Evolutionary conservation across 2,113 vertebrate species (phyloP), one percentile per base, ranked within the genome.

Genomic region (Todiramphus chloris): DNA sequence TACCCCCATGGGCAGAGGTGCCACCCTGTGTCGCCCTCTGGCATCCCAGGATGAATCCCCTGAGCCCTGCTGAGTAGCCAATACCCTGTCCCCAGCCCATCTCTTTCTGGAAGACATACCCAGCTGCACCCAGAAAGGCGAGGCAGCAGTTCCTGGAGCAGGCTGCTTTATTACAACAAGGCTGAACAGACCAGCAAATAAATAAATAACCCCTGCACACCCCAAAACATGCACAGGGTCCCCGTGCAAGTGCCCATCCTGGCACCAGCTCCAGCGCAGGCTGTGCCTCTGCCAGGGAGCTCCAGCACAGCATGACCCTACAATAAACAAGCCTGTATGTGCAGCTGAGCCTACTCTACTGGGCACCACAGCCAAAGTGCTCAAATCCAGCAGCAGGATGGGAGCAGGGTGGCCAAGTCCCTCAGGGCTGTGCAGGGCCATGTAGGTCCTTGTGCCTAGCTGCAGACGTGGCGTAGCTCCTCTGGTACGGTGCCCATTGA

Each of bases 161-260:
- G 93, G 53, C 58, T 89, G 80, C 62, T 96, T 96, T 96, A 95
- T 97, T 94, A 81, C 44, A 92, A 75, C 41, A 56, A 72, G 84
- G 69, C 51, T 95, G 73, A 96, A 87, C 48, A 83, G 73, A 78
- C 46, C 39, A 43, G 86, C 56, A 88, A 87, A 78, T 90, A 90
- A 95, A 94, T 93, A 91, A 90, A 87, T 90, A 89, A 10, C 2
- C 0, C 63, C 41, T 31, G 10, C 41, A 63, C 85, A 35, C 37
- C 72, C 63, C 44, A 75, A 86, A 89, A 60, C 0, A 1, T 82
- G 75, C 79, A 31, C 66, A 72, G 51, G 64, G 46, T 75, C 39
- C 88, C 89, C 25, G 4, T 75, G 80, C 72, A 83, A 95, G 60
- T 89, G 80, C 80, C 63, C 10, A 1, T 70, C 46, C 69, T 41